Evolutionary conservation across 2,797 vertebrate species (phyloP), one percentile per base, ranked within the genome.

Genomic region (Sebastes taczanowskii): DNA sequence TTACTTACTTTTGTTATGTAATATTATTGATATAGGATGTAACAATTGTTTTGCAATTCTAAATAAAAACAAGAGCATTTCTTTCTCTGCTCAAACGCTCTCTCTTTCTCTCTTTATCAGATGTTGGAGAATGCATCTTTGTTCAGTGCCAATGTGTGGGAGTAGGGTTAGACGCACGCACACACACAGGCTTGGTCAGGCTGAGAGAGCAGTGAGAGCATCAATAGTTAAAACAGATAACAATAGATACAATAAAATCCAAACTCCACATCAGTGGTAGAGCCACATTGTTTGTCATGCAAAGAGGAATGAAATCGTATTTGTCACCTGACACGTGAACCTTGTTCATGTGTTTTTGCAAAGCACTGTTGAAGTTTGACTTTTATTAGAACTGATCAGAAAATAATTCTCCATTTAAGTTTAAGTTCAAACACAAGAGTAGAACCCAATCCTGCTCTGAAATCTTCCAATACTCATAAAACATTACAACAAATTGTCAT

Each of bases 61-160:
- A 53, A 62, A 62, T 62, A 34, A 34, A 62, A 34, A 60, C 27
- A 34, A 34, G 46, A 49, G 14, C 14, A 13, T 56, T 38, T 53
- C n/a, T 14, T 60, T 71, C 46, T 16, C 35, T 67, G 61, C 10
- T 80, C 16, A 16, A 29, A 68, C 13, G 11, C 8, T 10, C 14
- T 59, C 32, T 49, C 63, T 20, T 25, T 25, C 9, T 10, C 18
- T 58, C 38, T 49, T 55, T 9, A 72, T 80, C 59, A 74, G 67
- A 78, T 68, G 74, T 29, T 75, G 52, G 46, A 66, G 58, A 58
- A 81, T 56, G 61, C 20, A 59, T 69, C 60, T 82, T 66, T 82
- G 74, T 78, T 82, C 38, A 6, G 49, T 38, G 63, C 60, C 63
- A 38, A n/a, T 64, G 77, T 66, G 84, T 90, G 82, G 80, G 82